Evolutionary conservation across 1,140 invertebrate genomes (phyloP), one percentile per base, ranked within the genome.

Genomic region (Coelopa frigida): DNA sequence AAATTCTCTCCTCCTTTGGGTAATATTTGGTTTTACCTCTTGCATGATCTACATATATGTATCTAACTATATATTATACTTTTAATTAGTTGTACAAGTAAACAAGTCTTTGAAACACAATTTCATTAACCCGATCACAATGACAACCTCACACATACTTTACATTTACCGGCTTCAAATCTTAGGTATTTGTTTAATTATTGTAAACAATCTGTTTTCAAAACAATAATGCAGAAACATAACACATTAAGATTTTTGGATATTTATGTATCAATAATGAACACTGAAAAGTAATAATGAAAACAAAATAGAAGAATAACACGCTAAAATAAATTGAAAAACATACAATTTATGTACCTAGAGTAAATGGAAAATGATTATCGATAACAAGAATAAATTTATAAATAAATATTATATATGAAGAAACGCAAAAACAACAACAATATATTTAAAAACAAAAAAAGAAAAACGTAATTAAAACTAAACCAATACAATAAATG

Each of bases 401-500:
- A 32, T 43, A 43, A 26, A 43, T 29, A 42, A 24, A 31, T 18
- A 41, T 41, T 27, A 41, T 23, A 42, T 43, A 12, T 10, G 15
- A 31, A 10, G 15, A 17, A 32, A 29, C 18, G 21, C 2, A 14
- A 42, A 32, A 43, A 32, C 33, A 42, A 7, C n/a, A 43, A 43
- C 10, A 31, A 20, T 26, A 7, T 17, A 42, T 31, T 27, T 21
- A 42, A 42, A 42, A 4, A 42, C 31, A 43, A 43, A 14, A 24
- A 21, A 43, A 43, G 14, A 22, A 22, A n/a, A 39, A 39, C 3
- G 23, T 17, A 17, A 38, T 21, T 1, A 38, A 38, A 38, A 5
- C 5, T 33, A 42, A 43, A 43, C n/a, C n/a, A n/a, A 43, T 31
- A 43, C 31, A 43, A 29, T 43, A 43, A 32, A 43, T 43, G 33